Percentiles rank a stretch among this genome's conserved stretches.
Conservation (phyloP, 1,140 invertebrate species). For the Drosophila pachea region DNA sequence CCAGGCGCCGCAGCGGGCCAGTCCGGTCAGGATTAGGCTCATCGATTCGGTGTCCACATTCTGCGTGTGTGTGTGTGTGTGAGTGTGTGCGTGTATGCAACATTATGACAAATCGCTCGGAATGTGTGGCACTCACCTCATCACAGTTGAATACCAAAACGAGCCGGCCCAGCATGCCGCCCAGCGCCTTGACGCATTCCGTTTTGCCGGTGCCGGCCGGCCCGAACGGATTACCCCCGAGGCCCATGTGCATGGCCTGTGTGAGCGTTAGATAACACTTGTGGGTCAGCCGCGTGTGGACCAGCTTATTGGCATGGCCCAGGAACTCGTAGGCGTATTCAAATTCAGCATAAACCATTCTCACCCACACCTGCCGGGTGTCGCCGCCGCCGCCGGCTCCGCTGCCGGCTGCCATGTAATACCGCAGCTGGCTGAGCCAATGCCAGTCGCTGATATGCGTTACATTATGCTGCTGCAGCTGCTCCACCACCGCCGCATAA, state of each 20-base stretch:
- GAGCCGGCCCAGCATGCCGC: conserved; percentile 91
- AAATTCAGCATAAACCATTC: conserved; percentile 94
- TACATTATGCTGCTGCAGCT: conserved; percentile 85
- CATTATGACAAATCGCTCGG: conserved; percentile 61
- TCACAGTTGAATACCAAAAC: conserved; percentile 99
- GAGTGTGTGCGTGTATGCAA: conserved; percentile 33
- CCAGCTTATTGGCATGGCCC: conserved; percentile 93
- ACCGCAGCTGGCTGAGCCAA: conserved; percentile 98
- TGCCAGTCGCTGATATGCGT: conserved; percentile 88
- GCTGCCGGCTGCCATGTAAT: conserved; percentile 79
- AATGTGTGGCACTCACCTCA: conserved; percentile 83
- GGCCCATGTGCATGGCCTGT: conserved; percentile 96
- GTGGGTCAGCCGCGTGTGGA: conserved; percentile 95
- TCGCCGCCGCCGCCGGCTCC: conserved; percentile 49
- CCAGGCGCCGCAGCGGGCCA: conserved; percentile 97
- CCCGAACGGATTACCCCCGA: conserved; percentile 99
- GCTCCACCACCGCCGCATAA: conserved; percentile 89
- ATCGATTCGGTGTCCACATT: conserved; percentile 96
- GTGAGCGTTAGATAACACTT: conserved; percentile 97
- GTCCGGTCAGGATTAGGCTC: conserved; percentile 93
- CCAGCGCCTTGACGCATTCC: conserved; percentile 97
- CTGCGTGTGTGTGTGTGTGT: conserved; percentile 80
- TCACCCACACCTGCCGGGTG: conserved; percentile 80
- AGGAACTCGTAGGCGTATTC: conserved; percentile 99
- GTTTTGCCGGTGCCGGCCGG: conserved; percentile 99